Evolutionary conservation across 2,113 vertebrate species (phyloP).

Genomic region (Suricata suricatta): DNA sequence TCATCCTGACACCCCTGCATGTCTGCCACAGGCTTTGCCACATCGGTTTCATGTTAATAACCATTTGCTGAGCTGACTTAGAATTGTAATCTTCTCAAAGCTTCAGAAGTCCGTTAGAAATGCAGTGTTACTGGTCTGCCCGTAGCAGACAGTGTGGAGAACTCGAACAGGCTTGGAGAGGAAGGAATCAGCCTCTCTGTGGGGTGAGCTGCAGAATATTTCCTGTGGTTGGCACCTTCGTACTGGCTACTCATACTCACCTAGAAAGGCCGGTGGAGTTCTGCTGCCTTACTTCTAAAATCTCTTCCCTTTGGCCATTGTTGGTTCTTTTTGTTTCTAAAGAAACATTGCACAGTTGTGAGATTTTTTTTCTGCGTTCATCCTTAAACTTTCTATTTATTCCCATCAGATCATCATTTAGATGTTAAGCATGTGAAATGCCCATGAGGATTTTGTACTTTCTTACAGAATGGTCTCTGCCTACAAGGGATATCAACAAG

Average conservation of each 20-base stretch:
- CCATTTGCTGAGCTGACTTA: not conserved
- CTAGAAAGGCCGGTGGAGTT: not conserved
- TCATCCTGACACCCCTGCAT: not conserved
- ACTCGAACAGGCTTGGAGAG: not conserved
- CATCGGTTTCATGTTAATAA: not conserved
- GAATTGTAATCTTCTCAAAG: not conserved
- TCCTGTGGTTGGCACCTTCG: not conserved
- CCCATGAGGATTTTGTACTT: not conserved
- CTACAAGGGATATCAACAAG: not conserved
- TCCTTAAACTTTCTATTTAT: not conserved
- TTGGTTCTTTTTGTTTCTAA: not conserved
- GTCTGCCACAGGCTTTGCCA: not conserved
- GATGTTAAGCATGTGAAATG: not conserved
- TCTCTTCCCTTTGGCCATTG: not conserved
- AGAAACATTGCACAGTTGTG: not conserved
- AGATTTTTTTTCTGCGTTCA: not conserved
- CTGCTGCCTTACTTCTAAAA: not conserved
- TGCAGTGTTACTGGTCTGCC: not conserved
- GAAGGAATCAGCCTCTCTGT: not conserved
- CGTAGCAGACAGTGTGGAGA: not conserved
- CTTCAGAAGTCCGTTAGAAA: not conserved
- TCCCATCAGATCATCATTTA: not conserved
- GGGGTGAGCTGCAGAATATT: not conserved
- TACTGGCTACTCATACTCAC: not conserved
- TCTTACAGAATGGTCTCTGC: not conserved